These are phyloP conservation scores for Rhineura floridana DNA, from an alignment of 2,113 vertebrate species.

Conservation along the genomic window DNA sequence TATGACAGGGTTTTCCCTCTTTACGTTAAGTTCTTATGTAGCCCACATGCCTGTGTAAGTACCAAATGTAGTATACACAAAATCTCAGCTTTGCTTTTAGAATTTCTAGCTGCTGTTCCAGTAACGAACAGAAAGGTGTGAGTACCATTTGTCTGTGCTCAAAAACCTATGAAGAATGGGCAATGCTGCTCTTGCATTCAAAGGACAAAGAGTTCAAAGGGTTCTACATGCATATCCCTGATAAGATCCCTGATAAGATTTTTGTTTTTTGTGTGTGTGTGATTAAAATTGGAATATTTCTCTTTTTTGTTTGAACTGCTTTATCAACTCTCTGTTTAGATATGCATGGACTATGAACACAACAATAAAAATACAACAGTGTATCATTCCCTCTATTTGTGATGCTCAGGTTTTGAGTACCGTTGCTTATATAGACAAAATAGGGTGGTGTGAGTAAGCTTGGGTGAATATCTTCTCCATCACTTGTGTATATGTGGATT, in stretches of 20 bases:
- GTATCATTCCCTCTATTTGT: background rate
- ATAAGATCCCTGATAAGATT: background rate
- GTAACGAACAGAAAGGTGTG: background rate
- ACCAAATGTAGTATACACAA: background rate
- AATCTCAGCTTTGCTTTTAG: background rate
- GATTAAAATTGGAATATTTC: background rate
- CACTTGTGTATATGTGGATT: too few relatives aligned
- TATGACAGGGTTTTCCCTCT: background rate
- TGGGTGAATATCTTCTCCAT: too few relatives aligned
- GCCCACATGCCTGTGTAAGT: background rate
- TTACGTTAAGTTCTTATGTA: too few relatives aligned
- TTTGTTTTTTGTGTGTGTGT: background rate
- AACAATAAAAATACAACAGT: background rate
- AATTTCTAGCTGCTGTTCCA: background rate
- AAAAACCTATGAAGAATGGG: background rate
- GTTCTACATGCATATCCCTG: background rate
- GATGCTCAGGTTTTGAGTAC: too few relatives aligned
- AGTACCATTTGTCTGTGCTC: background rate
- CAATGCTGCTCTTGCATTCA: background rate
- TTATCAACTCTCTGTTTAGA: background rate
- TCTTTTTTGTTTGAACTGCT: background rate
- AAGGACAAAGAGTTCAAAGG: background rate
- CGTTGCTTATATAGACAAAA: too few relatives aligned
- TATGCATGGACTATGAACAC: background rate
- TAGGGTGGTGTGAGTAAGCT: too few relatives aligned